Conservation (phyloP, 2,113 vertebrate genomes). For the Pycnonotus jocosus region DNA sequence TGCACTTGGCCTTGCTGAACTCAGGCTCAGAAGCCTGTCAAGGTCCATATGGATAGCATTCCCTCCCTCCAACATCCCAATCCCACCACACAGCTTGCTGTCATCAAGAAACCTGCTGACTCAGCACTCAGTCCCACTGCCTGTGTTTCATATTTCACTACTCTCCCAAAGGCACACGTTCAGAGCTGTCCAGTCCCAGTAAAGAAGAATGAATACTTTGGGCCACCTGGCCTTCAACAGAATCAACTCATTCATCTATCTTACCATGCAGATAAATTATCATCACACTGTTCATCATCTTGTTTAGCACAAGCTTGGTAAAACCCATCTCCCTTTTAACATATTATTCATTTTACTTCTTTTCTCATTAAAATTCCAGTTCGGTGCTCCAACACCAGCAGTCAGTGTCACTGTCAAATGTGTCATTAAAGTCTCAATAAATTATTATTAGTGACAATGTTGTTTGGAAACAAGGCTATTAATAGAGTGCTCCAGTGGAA, state of each 20-base stretch:
- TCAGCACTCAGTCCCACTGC: not conserved
- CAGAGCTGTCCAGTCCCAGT: not conserved
- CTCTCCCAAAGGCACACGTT: not conserved
- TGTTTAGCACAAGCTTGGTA: not conserved
- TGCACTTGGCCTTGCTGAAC: not conserved
- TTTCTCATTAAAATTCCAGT: constrained; percentile 44
- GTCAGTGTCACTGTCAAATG: constrained; percentile 17
- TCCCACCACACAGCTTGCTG: not conserved
- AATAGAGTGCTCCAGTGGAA: constrained; percentile 6
- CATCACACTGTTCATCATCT: constrained; percentile 2
- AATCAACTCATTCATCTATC: not conserved
- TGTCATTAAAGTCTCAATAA: constrained; percentile 18
- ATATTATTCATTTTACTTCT: not conserved
- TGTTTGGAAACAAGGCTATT: constrained; percentile 21
- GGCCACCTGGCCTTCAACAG: not conserved
- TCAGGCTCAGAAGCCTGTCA: not conserved
- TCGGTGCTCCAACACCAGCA: not conserved
- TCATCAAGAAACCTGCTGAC: not conserved
- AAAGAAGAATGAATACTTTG: not conserved
- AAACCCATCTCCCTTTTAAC: not conserved
- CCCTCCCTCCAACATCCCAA: not conserved
- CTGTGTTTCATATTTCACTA: not conserved
- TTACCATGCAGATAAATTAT: constrained; percentile 1
- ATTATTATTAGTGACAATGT: constrained; percentile 2
- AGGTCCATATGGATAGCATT: not conserved